Conservation (phyloP, 2,888 invertebrate genomes). For the Drosophila seclusa region DNA sequence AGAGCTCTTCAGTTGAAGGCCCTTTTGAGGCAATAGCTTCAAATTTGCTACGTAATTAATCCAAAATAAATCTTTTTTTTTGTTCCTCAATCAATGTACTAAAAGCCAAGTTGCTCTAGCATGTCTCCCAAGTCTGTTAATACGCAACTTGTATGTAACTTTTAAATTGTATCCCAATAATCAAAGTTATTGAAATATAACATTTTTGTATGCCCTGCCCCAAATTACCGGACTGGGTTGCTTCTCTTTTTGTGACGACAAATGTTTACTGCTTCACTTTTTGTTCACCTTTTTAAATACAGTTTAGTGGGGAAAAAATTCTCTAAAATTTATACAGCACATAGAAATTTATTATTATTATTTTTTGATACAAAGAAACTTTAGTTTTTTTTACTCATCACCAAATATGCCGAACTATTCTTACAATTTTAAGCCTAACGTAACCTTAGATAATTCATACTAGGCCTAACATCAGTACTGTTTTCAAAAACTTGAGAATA, state of each 20-base stretch:
- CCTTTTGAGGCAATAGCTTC: background rate
- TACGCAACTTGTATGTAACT: no score
- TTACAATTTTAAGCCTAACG: no score
- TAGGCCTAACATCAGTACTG: background rate
- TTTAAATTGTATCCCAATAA: background rate
- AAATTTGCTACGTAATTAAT: background rate
- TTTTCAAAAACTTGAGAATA: background rate
- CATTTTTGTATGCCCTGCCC: background rate
- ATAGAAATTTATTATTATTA: no score
- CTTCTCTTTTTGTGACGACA: background rate
- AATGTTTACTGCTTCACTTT: background rate
- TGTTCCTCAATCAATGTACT: background rate
- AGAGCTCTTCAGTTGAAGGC: background rate
- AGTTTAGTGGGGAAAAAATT: background rate
- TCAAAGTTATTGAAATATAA: background rate
- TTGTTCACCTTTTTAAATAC: no score
- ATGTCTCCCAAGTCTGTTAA: background rate
- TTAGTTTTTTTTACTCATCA: no score
- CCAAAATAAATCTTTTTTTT: background rate
- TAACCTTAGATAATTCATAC: background rate
- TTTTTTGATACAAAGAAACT: no score
- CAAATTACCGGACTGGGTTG: background rate
- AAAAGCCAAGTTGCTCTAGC: background rate
- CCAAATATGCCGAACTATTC: no score
- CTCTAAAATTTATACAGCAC: background rate